A percentile compares a stretch with the other conserved stretches of the same genome.
These are phyloP conservation scores for Pluvianellus socialis DNA, from an alignment of 2,113 vertebrate species.

Conservation along the genomic window DNA sequence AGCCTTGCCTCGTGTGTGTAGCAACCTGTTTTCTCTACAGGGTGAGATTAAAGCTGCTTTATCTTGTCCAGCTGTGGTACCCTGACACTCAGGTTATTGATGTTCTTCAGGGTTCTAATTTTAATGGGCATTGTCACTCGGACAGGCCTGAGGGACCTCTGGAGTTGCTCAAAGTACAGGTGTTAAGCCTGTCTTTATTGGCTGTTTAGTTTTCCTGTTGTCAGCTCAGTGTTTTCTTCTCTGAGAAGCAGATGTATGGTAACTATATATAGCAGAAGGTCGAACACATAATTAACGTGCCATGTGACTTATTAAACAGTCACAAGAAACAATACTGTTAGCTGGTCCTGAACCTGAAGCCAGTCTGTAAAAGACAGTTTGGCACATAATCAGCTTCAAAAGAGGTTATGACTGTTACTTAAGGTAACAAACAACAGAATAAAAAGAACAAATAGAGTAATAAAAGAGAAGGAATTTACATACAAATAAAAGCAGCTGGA, in stretches of 20 bases:
- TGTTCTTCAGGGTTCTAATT: neutral
- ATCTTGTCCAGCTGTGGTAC: neutral
- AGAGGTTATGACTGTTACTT: neutral
- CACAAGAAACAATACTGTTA: neutral
- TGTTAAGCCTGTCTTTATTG: neutral
- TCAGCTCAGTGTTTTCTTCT: neutral
- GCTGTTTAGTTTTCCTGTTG: neutral
- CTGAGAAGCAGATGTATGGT: neutral
- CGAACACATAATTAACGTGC: neutral
- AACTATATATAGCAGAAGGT: neutral
- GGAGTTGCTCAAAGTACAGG: neutral
- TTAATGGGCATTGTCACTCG: neutral
- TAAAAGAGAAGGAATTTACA: neutral
- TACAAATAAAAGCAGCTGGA: conserved; percentile 1
- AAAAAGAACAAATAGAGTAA: neutral
- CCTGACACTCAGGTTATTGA: neutral
- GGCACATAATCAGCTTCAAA: neutral
- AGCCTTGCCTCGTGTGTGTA: fast-evolving
- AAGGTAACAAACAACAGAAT: neutral
- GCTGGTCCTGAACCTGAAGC: neutral
- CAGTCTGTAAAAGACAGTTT: neutral
- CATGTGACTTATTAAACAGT: neutral
- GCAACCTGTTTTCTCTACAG: neutral
- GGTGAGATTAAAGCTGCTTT: neutral
- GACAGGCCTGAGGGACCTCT: neutral